Percentiles rank a stretch among this genome's conserved stretches.
phyloP scores from a whole-genome alignment of 2,113 vertebrate species.

The Piaya cayana region DNA sequence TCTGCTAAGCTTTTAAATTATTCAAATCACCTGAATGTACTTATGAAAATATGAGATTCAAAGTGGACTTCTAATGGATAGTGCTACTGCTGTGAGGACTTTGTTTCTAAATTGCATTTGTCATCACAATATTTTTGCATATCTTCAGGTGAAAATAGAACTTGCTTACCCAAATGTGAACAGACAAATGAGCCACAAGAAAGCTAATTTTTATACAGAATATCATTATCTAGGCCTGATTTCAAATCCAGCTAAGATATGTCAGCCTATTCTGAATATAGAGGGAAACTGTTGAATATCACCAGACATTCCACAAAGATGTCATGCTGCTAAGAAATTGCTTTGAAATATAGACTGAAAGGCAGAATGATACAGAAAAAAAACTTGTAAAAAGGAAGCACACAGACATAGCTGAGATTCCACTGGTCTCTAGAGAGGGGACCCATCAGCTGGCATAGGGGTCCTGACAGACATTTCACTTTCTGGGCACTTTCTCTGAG shows the following conservation, averaged over 20 bases:
- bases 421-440: not conserved
- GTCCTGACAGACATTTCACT: fast-evolving
- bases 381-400: not conserved
- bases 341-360: not conserved
- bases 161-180: not conserved
- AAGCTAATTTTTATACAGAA: not conserved
- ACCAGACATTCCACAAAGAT: not conserved
- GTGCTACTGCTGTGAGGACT: not conserved
- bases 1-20: not conserved
- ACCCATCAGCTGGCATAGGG: not conserved
- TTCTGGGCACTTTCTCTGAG: not conserved
- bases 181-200: not conserved
- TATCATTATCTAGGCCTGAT: not conserved
- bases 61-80: not conserved
- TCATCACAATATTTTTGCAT: slow-evolving; percentile 5
- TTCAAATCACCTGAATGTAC: not conserved
- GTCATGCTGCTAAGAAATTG: slow-evolving; percentile 2
- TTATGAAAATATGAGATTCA: not conserved
- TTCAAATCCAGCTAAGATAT: not conserved
- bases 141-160: slow-evolving; percentile 5
- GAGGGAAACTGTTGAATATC: slow-evolving; percentile 4
- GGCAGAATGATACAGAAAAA: not conserved
- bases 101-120: not conserved
- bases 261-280: not conserved
- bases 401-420: slow-evolving; percentile 13